Evolutionary conservation across 2,113 vertebrate genomes (phyloP).

Genomic region (Ornithorhynchus anatinus): DNA sequence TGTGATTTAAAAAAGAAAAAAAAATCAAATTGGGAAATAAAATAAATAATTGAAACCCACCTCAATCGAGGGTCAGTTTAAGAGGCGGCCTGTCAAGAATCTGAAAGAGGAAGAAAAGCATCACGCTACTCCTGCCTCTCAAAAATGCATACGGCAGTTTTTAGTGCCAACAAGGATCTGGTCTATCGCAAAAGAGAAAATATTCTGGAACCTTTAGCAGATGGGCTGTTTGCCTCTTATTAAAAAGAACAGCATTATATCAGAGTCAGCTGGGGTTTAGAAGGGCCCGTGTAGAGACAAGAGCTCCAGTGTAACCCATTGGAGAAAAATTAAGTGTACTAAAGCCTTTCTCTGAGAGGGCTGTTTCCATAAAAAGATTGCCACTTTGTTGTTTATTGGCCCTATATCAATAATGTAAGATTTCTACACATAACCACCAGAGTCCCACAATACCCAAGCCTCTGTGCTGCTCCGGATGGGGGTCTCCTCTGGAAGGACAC

Average conservation of each 20-base stretch:
- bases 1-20: too few species aligned
- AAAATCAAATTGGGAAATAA: too few species aligned
- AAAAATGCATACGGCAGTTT: neutral
- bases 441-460: neutral
- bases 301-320: neutral
- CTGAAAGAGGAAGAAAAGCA: too few species aligned
- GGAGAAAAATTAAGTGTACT: conserved; percentile 17
- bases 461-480: neutral
- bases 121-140: neutral
- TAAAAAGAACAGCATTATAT: neutral
- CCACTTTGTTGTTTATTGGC: conserved; percentile 19
- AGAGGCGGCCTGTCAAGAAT: too few species aligned
- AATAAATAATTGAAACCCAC: too few species aligned
- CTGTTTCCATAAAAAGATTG: neutral
- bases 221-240: neutral
- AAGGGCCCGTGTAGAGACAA: neutral
- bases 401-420: neutral
- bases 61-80: too few species aligned
- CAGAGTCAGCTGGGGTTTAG: conserved; percentile 9
- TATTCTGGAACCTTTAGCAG: neutral
- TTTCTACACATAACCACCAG: neutral
- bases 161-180: neutral
- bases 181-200: neutral
- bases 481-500: conserved; percentile 3
- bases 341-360: neutral